Conservation (phyloP, 2,888 invertebrate species). For the Chrysolina haemoptera region DNA sequence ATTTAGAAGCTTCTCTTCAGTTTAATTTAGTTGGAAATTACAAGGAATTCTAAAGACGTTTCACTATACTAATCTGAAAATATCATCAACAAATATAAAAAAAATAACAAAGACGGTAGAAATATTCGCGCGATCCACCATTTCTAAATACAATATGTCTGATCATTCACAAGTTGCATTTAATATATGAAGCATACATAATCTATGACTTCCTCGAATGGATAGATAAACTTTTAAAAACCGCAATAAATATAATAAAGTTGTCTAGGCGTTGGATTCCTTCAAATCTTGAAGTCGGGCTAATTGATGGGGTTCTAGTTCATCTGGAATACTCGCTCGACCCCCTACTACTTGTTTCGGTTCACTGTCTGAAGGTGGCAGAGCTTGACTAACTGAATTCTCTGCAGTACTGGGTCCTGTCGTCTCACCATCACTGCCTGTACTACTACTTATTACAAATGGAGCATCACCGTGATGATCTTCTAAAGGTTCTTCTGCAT, state of each 20-base stretch:
- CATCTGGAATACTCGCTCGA: conserved; percentile 89
- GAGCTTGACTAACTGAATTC: conserved; percentile 74
- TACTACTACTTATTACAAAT: conserved; percentile 61
- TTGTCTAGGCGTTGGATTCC: conserved; percentile 88
- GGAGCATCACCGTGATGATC: conserved; percentile 76
- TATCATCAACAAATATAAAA: conserved; percentile 52
- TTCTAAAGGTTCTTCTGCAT: conserved; percentile 65
- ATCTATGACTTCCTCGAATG: conserved; percentile 51
- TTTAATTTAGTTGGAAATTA: conserved; percentile 18
- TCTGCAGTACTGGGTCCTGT: conserved; percentile 77
- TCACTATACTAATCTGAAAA: conserved; percentile 37
- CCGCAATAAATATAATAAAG: conserved; percentile 38
- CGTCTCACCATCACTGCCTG: conserved; percentile 77
- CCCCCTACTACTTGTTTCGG: conserved; percentile 84
- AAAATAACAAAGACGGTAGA: conserved; percentile 59
- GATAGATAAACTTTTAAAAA: conserved; percentile 37
- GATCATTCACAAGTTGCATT: conserved; percentile 49
- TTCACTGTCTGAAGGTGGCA: conserved; percentile 50
- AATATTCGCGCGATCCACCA: conserved; percentile 59
- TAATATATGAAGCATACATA: conserved; percentile 59
- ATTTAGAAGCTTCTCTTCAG: conserved; percentile 23
- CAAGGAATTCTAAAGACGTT: conserved; percentile 14
- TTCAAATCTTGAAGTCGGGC: conserved; percentile 90
- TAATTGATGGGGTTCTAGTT: conserved; percentile 89
- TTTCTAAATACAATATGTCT: conserved; percentile 40